These are phyloP conservation scores for Gulo gulo DNA, from an alignment of 2,113 vertebrate genomes.

Conservation along the genomic window DNA sequence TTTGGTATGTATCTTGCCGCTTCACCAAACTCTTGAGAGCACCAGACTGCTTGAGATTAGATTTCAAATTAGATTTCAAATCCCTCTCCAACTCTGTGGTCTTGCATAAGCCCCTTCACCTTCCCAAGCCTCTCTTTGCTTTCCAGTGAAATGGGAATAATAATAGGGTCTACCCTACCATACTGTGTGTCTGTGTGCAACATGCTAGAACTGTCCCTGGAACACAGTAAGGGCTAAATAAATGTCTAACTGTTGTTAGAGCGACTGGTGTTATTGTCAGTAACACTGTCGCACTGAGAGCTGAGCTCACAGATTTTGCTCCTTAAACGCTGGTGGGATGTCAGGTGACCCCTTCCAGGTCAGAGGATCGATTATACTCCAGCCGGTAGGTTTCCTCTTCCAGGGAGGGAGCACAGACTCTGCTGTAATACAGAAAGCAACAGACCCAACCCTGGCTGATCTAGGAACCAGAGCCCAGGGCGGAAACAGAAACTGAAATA, in stretches of 20 bases:
- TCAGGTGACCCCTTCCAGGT: not conserved
- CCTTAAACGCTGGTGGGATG: not conserved
- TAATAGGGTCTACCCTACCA: not conserved
- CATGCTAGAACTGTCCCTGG: not conserved
- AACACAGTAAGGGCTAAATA: not conserved
- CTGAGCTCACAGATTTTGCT: not conserved
- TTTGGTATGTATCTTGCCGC: not conserved
- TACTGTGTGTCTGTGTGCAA: not conserved
- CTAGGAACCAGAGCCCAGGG: not conserved
- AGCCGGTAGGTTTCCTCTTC: not conserved
- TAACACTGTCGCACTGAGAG: not conserved
- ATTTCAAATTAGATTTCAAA: no score
- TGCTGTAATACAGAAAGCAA: not conserved
- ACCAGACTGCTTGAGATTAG: not conserved
- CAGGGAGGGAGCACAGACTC: not conserved
- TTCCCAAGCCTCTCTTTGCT: not conserved
- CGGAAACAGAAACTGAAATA: slow-evolving; percentile 46
- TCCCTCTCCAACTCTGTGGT: not conserved
- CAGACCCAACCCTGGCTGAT: not conserved
- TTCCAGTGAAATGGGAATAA: not conserved
- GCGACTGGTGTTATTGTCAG: not conserved
- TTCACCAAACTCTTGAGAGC: not conserved
- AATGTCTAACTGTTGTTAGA: not conserved
- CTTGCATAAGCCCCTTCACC: not conserved
- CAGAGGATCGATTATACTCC: not conserved